Evolutionary conservation across 2,888 invertebrate genomes (phyloP), one percentile per base, ranked within the genome.

Genomic region (Nymphalis c-album): DNA sequence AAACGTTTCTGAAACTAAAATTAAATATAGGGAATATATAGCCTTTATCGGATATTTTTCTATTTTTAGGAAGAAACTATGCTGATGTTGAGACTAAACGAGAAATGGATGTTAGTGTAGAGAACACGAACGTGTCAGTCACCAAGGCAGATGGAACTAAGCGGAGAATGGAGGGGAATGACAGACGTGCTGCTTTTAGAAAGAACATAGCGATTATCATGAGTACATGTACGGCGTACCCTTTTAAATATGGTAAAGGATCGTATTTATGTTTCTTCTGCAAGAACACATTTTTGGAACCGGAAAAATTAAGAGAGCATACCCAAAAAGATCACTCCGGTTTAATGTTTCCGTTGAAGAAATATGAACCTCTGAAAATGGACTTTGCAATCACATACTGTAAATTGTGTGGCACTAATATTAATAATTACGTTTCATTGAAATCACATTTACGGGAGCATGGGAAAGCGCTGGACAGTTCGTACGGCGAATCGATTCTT

Each of bases 51-150:
- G 86, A 82, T 78, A 72, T 87, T 91, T 90, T 90, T 91, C 85
- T 91, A 89, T 91, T 91, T 91, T 90, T 91, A 91, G 91, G 91
- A 87, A 83, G 83, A 81, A 86, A 86, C 84, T 74, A 77, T 59
- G 83, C 84, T 77, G 87, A 82, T 57, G 79, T 83, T 79, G 74
- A 80, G 68, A 80, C 85, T 73, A 87, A 85, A 78, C 86, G 85
- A 78, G 80, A 82, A 69, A 68, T 60, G 68, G 72, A 70, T 59
- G 67, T 67, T 22, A 63, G 63, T 40, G 22, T 64, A 47, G 67
- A 67, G n/a, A 59, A 55, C 35, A 26, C 60, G 50, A 60, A 57
- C 13, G 20, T 63, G n/a, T 47, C 63, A 22, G 50, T 70, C 40
- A 60, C 61, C 47, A 72, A 67, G 55, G 58, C 67, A 50, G 65